Percentiles rank a stretch among this genome's conserved stretches.
Conservation (phyloP, 2,113 vertebrate genomes). For the Cromileptes altivelis region DNA sequence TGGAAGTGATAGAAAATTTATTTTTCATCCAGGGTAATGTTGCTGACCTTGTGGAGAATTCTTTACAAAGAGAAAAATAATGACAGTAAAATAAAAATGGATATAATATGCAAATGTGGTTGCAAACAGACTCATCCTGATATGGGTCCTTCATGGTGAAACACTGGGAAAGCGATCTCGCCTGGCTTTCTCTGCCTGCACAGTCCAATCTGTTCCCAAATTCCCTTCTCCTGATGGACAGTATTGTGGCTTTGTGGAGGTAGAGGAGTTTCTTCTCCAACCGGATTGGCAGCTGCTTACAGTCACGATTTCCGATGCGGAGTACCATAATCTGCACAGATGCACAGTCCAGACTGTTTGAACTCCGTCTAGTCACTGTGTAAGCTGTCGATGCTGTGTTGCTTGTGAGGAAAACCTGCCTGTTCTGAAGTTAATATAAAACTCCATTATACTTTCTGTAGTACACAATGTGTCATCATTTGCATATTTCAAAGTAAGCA, state of each 20-base stretch:
- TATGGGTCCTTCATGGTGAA: not conserved
- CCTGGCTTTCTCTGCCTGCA: not conserved
- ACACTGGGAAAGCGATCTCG: constrained; percentile 19
- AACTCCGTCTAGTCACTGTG: constrained; percentile 36
- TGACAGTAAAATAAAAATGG: too few species aligned
- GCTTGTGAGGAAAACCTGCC: constrained; percentile 29
- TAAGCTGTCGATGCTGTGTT: constrained; percentile 42
- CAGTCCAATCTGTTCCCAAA: constrained; percentile 38
- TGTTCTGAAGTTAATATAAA: constrained; percentile 17
- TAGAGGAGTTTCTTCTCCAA: constrained; percentile 45
- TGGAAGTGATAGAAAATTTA: too few species aligned
- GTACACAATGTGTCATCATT: not conserved
- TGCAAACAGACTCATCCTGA: constrained; percentile 8
- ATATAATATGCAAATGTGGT: not conserved
- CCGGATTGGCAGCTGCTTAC: constrained; percentile 58
- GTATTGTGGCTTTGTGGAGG: constrained; percentile 15
- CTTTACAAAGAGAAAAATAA: too few species aligned
- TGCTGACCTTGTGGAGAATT: not conserved
- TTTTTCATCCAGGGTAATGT: not conserved
- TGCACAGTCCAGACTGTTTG: constrained; percentile 57
- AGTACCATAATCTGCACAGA: constrained; percentile 61
- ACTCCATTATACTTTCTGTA: not conserved
- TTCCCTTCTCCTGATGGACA: constrained; percentile 30
- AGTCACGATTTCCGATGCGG: constrained; percentile 21
- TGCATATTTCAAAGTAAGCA: not conserved